Evolutionary conservation across 2,113 vertebrate genomes (phyloP), one percentile per base, ranked within the genome.

Genomic region (Notarius quadriscutis): DNA sequence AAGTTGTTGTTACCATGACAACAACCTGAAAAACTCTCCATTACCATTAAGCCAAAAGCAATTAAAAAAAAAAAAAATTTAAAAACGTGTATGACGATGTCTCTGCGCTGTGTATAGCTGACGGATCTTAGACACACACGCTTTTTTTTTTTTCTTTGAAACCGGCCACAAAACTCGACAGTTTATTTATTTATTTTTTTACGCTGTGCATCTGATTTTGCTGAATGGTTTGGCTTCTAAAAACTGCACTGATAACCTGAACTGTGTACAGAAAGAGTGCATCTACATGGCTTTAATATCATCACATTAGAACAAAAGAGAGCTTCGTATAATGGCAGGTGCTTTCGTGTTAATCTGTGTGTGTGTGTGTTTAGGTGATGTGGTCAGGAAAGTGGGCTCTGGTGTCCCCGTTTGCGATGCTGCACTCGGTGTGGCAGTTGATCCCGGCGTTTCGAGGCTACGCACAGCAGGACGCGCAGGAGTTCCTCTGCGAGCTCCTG

Each of bases 331-430:
- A 41, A 41, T 41, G 34, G 34, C 34, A 41, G 8, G 7, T 17
- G 55, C 7, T 79, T 34, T 30, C 7, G 12, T 58, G 48, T 57
- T 22, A 17, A 78, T 77, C 11, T 53, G 0, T 53, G 11, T 53
- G 41, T 41, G 41, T 41, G 41, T 57, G 60, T 67, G 84, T 83
- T 27, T 62, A 75, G 48, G 98, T 99, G 91, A 99, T 99, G 98
- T 99, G 98, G 98, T 99, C 98, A 0, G 98, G 98, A 87, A 97
- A 96, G 91, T 99, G 98, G 98, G 97, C 98, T 0, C 93, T 99
- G 75, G 98, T 99, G 78, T 99, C 98, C 0, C 98, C 98, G 2
- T 99, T 99, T 9, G 98, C 98, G 92, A 99, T 99, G 98, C 95
- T 99, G 90, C 98, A 99, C 93, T 99, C 98, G 0, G 98, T 99